phyloP scores from a whole-genome alignment of 2,888 invertebrate genomes.

The Disparrhopalites patrizii region DNA sequence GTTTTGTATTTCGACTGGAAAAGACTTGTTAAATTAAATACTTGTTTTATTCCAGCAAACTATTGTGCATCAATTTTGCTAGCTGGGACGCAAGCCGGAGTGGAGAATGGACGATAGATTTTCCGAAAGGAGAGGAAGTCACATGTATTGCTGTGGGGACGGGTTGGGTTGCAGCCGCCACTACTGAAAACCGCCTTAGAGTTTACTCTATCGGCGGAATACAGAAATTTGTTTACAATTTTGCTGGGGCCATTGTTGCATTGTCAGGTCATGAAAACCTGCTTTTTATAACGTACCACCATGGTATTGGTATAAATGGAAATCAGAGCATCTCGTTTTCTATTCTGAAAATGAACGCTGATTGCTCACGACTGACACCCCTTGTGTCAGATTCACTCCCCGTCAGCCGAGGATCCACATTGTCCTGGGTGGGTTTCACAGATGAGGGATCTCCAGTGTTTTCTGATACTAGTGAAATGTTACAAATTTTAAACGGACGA shows the following conservation, averaged over 20 bases:
- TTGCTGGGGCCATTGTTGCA: constrained; percentile 68
- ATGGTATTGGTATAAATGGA: constrained; percentile 55
- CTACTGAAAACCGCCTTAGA: constrained; percentile 69
- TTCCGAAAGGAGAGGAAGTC: constrained; percentile 76
- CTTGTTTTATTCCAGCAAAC: constrained; percentile 57
- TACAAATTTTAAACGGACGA: constrained; percentile 66
- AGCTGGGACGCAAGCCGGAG: constrained; percentile 59
- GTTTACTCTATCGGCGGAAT: constrained; percentile 81
- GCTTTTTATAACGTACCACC: constrained; percentile 57
- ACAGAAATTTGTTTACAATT: constrained; percentile 70
- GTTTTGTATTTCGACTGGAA: no score
- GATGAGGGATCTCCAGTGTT: constrained; percentile 75
- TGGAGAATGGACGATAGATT: constrained; percentile 78
- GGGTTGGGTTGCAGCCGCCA: constrained; percentile 75
- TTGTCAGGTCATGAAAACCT: constrained; percentile 42
- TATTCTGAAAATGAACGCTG: constrained; percentile 34
- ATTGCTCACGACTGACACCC: constrained; percentile 55
- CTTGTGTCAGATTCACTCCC: constrained; percentile 64
- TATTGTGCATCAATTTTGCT: constrained; percentile 69
- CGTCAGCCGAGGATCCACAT: constrained; percentile 62
- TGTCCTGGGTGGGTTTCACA: constrained; percentile 74
- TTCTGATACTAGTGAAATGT: constrained; percentile 70
- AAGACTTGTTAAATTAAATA: neutral
- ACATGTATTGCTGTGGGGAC: constrained; percentile 58
- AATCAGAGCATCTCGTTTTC: constrained; percentile 49